phyloP scores from a whole-genome alignment of 2,888 invertebrate species.

The Arge pagana region DNA sequence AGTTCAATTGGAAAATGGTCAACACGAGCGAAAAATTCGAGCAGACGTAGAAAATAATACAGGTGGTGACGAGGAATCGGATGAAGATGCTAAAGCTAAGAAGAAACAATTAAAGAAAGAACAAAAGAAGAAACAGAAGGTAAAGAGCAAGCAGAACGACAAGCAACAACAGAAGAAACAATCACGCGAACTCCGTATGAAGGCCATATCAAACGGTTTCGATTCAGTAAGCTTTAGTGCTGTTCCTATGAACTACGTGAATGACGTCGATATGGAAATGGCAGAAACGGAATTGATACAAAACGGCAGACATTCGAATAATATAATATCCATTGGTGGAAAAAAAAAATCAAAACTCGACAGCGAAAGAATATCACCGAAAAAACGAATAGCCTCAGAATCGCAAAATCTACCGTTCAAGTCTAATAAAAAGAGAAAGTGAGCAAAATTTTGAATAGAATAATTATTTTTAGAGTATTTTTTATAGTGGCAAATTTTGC shows the following conservation, averaged over 20 bases:
- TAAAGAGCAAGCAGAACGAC: slow-evolving; percentile 48
- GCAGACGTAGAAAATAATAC: slow-evolving; percentile 25
- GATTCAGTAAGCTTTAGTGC: slow-evolving; percentile 46
- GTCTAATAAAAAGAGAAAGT: slow-evolving; percentile 15
- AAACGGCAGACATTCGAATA: neutral
- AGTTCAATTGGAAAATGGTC: slow-evolving; percentile 31
- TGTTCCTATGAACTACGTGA: slow-evolving; percentile 14
- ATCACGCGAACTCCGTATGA: slow-evolving; percentile 56
- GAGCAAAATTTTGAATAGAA: slow-evolving; percentile 8
- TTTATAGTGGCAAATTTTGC: too few relatives aligned
- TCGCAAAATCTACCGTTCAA: slow-evolving; percentile 12
- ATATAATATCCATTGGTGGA: neutral
- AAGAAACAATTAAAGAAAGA: slow-evolving; percentile 36
- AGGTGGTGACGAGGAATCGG: slow-evolving; percentile 19
- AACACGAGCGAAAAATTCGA: slow-evolving; percentile 23
- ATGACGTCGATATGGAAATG: slow-evolving; percentile 9
- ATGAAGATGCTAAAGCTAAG: slow-evolving; percentile 22
- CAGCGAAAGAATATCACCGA: slow-evolving; percentile 10
- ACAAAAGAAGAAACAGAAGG: slow-evolving; percentile 50
- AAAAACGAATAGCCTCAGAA: slow-evolving; percentile 14
- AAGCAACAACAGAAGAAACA: slow-evolving; percentile 60
- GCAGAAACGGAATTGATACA: slow-evolving; percentile 1
- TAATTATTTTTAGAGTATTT: slow-evolving; percentile 8
- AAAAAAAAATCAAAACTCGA: neutral
- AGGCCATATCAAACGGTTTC: slow-evolving; percentile 59